A percentile compares a stretch with the other conserved stretches of the same genome.
phyloP scores from a whole-genome alignment of 2,797 vertebrate genomes.

The Caiman crocodilus region DNA sequence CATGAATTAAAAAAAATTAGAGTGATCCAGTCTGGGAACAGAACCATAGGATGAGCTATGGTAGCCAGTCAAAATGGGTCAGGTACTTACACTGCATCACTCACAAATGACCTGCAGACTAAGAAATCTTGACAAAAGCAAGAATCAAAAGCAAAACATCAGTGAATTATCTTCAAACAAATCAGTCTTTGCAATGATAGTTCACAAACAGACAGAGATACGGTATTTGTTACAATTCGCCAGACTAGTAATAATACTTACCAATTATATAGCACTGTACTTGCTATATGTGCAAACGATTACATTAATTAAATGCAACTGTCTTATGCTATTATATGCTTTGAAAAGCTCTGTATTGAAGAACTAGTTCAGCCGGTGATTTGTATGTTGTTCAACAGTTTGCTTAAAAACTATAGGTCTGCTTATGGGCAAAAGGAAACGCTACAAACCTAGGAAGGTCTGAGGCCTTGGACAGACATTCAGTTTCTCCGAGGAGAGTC shows the following conservation, averaged over 20 bases:
- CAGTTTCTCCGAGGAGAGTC: too few relatives aligned
- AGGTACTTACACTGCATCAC: constrained; percentile 37
- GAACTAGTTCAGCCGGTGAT: not conserved
- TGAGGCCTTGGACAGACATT: not conserved
- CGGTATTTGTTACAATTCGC: constrained; percentile 70
- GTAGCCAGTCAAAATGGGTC: constrained; percentile 40
- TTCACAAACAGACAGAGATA: constrained; percentile 54
- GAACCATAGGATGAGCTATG: constrained; percentile 32
- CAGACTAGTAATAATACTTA: constrained; percentile 55
- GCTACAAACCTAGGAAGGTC: not conserved
- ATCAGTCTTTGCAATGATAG: constrained; percentile 34
- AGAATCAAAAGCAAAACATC: constrained; percentile 13
- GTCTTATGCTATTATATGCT: constrained; percentile 12
- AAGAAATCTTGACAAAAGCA: constrained; percentile 58
- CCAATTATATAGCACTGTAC: constrained; percentile 50
- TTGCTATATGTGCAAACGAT: constrained; percentile 32
- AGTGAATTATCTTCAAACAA: constrained; percentile 4
- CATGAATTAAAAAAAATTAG: not conserved
- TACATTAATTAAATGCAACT: constrained; percentile 67
- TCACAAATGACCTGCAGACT: constrained; percentile 54
- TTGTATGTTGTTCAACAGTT: not conserved
- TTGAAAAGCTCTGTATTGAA: constrained; percentile 22
- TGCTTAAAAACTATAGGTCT: not conserved
- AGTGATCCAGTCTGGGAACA: constrained; percentile 35
- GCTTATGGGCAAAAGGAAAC: not conserved